These are phyloP conservation scores for Gymnocheta viridis DNA, from an alignment of 2,888 invertebrate species.

Conservation along the genomic window DNA sequence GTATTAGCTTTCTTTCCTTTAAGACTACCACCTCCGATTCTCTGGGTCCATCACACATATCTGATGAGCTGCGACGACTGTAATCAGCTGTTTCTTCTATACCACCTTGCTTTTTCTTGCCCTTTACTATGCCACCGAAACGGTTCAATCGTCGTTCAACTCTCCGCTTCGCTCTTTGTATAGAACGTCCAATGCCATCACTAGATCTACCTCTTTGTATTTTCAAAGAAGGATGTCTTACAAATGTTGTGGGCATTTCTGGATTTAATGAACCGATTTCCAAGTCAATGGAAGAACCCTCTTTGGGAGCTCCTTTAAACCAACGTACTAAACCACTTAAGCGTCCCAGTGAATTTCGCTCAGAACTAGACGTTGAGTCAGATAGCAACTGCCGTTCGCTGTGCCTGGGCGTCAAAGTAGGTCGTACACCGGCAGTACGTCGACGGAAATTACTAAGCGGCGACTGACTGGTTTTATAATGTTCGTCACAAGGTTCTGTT, in stretches of 20 bases:
- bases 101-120: constrained; percentile 94
- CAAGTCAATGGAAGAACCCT: constrained; percentile 83
- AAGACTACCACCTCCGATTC: constrained; percentile 94
- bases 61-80: constrained; percentile 91
- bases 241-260: constrained; percentile 84
- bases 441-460: constrained; percentile 89
- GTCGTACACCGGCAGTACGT: constrained; percentile 83
- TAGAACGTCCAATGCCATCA: constrained; percentile 85
- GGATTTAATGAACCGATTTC: constrained; percentile 84
- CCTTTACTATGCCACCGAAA: constrained; percentile 91
- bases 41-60: constrained; percentile 89
- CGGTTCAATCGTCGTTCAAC: constrained; percentile 95
- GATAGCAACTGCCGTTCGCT: constrained; percentile 89
- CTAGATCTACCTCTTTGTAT: constrained; percentile 81
- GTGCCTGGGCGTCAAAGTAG: constrained; percentile 90
- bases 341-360: constrained; percentile 83
- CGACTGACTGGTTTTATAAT: constrained; percentile 88
- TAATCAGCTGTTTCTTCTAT: constrained; percentile 92
- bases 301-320: constrained; percentile 85
- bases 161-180: constrained; percentile 91
- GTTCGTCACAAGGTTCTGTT: constrained; percentile 89
- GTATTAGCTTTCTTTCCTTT: constrained; percentile 93
- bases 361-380: constrained; percentile 83
- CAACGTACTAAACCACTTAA: constrained; percentile 89
- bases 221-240: constrained; percentile 83